phyloP scores from a whole-genome alignment of 1,140 invertebrate species.

The Diachasma alloeum region DNA sequence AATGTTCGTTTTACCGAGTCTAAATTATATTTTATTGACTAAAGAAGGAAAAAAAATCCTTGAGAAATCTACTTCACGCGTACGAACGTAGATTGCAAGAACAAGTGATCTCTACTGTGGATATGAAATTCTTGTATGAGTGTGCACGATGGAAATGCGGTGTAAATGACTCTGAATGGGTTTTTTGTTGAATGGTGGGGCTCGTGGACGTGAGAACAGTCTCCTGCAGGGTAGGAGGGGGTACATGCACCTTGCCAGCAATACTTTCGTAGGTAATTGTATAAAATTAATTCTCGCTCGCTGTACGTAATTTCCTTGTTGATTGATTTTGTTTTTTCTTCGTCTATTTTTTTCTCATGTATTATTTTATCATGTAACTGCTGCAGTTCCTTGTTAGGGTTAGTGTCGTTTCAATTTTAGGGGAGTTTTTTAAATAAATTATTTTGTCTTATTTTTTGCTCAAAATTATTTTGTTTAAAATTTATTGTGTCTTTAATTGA shows the following conservation, averaged over 20 bases:
- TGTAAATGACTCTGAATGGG: not conserved
- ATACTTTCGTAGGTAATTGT: not conserved
- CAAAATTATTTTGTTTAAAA: not conserved
- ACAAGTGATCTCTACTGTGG: not conserved
- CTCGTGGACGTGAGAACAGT: not conserved
- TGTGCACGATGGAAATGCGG: not conserved
- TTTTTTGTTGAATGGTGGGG: not conserved
- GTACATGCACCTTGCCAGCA: not conserved
- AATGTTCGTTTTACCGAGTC: constrained; percentile 21
- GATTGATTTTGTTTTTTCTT: not conserved
- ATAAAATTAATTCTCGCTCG: not conserved
- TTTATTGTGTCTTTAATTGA: not conserved
- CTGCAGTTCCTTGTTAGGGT: not conserved
- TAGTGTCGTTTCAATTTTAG: not conserved
- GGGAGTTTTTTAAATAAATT: not conserved
- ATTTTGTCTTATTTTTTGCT: not conserved
- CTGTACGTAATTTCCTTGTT: not conserved
- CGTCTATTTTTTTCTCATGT: not conserved
- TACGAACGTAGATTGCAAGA: not conserved
- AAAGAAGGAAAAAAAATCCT: not conserved
- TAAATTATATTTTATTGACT: constrained; percentile 22
- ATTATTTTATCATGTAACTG: not conserved
- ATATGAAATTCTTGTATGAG: not conserved
- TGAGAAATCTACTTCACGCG: not conserved
- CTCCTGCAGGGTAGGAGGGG: not conserved